Percentiles rank a stretch among this genome's conserved stretches.
phyloP scores from a whole-genome alignment of 2,797 vertebrate genomes.

The Myotis myotis region DNA sequence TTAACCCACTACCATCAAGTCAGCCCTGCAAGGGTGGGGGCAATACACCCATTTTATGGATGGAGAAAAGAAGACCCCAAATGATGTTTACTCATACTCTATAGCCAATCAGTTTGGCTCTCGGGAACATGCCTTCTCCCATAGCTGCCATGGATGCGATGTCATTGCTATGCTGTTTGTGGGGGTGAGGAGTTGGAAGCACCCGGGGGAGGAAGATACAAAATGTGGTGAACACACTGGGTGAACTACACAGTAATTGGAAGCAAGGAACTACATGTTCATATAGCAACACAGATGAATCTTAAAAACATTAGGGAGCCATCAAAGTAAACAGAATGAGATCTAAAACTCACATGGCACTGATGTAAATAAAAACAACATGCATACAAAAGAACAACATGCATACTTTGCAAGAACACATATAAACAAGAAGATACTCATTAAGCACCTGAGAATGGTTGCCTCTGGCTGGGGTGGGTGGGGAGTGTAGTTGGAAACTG shows the following conservation, averaged over 20 bases:
- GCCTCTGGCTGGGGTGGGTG: not conserved
- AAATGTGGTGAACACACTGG: no score
- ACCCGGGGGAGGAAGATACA: not conserved
- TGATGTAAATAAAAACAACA: not conserved
- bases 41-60: not conserved
- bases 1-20: not conserved
- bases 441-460: not conserved
- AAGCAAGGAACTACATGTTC: not conserved
- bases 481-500: not conserved
- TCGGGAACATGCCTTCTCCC: not conserved
- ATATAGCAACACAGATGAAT: not conserved
- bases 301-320: not conserved
- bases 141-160: not conserved
- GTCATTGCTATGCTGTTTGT: not conserved
- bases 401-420: slow-evolving; percentile 23
- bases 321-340: not conserved
- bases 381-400: not conserved
- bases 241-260: rapidly evolving
- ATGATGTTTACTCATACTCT: not conserved
- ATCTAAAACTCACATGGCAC: not conserved
- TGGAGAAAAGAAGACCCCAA: not conserved
- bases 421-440: slow-evolving; percentile 22
- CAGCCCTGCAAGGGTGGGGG: not conserved
- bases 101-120: not conserved
- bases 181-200: not conserved